Base-by-base conservation (phyloP, 2,888 invertebrate species). In the Podotricha telesiphe region DNA sequence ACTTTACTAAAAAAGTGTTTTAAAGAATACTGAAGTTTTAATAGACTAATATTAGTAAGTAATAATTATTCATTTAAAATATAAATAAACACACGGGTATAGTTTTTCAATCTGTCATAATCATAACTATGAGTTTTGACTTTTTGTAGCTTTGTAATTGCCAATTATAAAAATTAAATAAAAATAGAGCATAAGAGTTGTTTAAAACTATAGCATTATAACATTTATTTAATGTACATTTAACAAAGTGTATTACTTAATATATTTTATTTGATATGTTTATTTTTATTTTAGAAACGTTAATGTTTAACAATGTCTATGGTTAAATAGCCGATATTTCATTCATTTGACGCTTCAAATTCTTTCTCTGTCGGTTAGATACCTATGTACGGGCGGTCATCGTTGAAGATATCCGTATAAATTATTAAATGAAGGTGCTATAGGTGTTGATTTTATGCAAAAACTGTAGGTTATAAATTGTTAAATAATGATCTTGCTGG, bases 401-500 rank as follows among this genome's bases (percentile, higher is more conserved):
- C 86, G 85, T 85, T 85, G 79, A 84, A 88, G 86, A 87, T 89
- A 87, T 90, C 84, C 85, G 86, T 86, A 84, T 84, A 89, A 88
- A 89, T 79, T 87, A 91, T 84, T 93, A 93, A 92, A 93, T 93
- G 93, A 93, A 89, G 93, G 93, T 93, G 93, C 93, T 93, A 83
- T 93, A 91, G 75, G 87, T 91, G 91, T 93, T 92, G 85, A 86
- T 91, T 93, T 91, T 91, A 92, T 92, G 90, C 85, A 87, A 90
- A 90, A 87, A 78, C 88, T 87, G 91, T 93, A 93, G 93, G 93
- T 88, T 91, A 89, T 88, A 86, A 87, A 91, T 91, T 91, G 88
- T 91, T 89, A 89, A 93, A 90, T 90, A 90, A 98, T 98, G 98
- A 98, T 98, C 95, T 95, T 98, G 91, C 95, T 99, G 89, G 99